Base-by-base conservation (phyloP, 2,113 vertebrate species). In the Lepus americanus region DNA sequence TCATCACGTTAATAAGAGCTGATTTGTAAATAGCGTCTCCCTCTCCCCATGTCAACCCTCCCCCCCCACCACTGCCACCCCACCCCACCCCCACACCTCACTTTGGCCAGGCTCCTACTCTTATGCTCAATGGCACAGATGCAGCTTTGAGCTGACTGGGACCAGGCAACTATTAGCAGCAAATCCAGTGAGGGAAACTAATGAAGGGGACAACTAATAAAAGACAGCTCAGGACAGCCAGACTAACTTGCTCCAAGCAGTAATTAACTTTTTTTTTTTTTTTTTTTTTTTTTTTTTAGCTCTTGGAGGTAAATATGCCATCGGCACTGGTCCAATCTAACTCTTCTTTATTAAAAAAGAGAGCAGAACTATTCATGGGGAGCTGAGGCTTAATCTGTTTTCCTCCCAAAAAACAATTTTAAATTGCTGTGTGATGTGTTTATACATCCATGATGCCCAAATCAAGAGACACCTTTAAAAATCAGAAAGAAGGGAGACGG, bases 151-250 rank as follows among this genome's bases (percentile, higher is more conserved):
- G 98, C 98, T 97, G 97, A 95, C 97, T 95, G 94, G 97, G 97
- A 95, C 98, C 98, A 92, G 96, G 98, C 98, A 94, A 98, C 98
- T 98, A 98, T 99, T 98, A 99, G 98, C 98, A 98, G 98, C 98
- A 98, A 98, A 98, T 98, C 98, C 98, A 98, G 98, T 97, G 98
- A 99, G 98, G 98, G 97, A 98, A 99, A 98, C 98, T 98, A 99
- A 99, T 98, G 98, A 99, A 98, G 98, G 98, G 97, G 95, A 97
- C 97, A 97, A 90, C 98, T 98, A 98, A 98, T 98, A 98, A 99
- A 99, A 98, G 98, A 96, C 98, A 97, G 98, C 98, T 98, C 98
- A 98, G 98, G 98, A 98, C 97, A 97, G 98, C 98, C 98, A 97
- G 97, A 97, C 98, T 98, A 98, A 98, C 98, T 99, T 98, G 98